Base-by-base conservation (phyloP, 1,140 invertebrate species). In the Hestina assimilis region DNA sequence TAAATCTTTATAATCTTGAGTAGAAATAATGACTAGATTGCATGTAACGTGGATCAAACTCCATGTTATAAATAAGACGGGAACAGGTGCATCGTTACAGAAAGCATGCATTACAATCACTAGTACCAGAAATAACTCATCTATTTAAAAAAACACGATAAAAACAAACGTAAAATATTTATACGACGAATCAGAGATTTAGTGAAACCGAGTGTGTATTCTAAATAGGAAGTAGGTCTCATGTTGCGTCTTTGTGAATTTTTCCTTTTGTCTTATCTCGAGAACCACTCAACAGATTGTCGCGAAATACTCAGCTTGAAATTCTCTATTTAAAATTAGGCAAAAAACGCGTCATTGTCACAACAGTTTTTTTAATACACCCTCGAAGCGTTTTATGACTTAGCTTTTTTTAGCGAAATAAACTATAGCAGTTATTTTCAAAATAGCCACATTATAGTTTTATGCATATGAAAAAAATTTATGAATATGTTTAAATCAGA, bases 51-150 rank as follows among this genome's bases (percentile, higher is more conserved):
- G 35, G 40, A 55, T 64, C 38, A 58, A 48, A 50, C 54, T 64
- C 40, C 45, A 57, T 42, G 42, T 55, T 57, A 68, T 75, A 66
- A 73, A 75, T 73, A 75, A 61, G 38, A 43, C 19, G 29, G 15
- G 56, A 69, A 64, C 72, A 78, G 72, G 75, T 75, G 72, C 63
- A 56, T 57, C 51, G 54, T 61, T 42, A 63, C 53, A 66, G 47
- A 63, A 55, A 57, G 48, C 53, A 66, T 60, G 60, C 63, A 66
- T 64, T 24, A 43, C 38, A 53, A 53, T 53, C 50, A 40, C 19
- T 20, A 40, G 20, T 19, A 40, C 11, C 15, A 17, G 21, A 12
- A 50, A 28, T 47, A 42, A 47, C 14, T 24, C 14, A 35, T 54
- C 12, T 54, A 26, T 54, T 54, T 45, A 35, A 45, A 54, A n/a